Evolutionary conservation across 2,113 vertebrate genomes (phyloP).

Genomic region (Tringa solitaria): DNA sequence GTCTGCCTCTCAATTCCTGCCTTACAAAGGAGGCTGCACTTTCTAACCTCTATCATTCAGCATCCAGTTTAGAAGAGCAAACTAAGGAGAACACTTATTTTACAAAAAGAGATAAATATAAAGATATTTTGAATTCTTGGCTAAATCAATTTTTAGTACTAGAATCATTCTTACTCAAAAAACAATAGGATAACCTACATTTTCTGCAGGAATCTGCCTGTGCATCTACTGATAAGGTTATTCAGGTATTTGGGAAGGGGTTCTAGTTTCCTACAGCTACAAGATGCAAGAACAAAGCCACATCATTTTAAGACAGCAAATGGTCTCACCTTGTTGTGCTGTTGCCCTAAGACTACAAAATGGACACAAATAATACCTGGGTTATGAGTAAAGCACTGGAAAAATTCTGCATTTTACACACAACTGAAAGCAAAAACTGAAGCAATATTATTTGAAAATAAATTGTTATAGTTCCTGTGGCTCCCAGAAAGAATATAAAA

Average conservation of each 20-base stretch:
- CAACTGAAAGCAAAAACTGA: not conserved
- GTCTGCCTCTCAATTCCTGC: not conserved
- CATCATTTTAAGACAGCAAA: not conserved
- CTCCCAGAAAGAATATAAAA: not conserved
- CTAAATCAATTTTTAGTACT: not conserved
- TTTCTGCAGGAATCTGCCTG: not conserved
- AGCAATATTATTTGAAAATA: not conserved
- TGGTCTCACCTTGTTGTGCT: not conserved
- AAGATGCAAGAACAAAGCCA: not conserved
- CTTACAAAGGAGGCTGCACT: not conserved
- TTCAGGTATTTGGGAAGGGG: not conserved
- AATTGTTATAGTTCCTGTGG: not conserved
- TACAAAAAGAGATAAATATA: not conserved
- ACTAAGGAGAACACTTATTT: not conserved
- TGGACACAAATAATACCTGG: not conserved
- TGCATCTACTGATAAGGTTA: not conserved
- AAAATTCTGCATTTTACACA: not conserved
- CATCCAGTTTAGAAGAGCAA: not conserved
- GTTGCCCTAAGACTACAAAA: not conserved
- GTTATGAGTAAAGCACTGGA: not conserved
- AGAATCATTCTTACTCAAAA: not conserved
- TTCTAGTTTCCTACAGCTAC: not conserved
- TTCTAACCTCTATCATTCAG: not conserved
- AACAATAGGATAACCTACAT: not conserved
- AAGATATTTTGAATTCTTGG: not conserved